phyloP scores from a whole-genome alignment of 2,888 invertebrate genomes.

The Nomada hirtipes region DNA sequence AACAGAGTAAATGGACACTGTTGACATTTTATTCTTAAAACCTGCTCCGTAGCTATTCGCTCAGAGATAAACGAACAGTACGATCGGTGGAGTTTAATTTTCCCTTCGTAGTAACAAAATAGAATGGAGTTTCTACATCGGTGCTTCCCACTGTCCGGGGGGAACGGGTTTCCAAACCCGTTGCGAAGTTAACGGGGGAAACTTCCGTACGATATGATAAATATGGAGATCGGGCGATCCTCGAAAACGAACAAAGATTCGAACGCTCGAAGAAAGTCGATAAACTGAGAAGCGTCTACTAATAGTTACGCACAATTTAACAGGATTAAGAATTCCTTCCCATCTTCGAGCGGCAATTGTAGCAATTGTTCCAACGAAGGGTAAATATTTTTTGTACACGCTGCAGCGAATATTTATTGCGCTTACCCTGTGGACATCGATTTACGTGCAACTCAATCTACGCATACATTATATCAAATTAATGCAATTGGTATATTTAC shows the following conservation, averaged over 20 bases:
- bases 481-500: no score
- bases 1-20: not conserved
- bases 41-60: not conserved
- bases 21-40: conserved; percentile 1
- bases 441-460: no score
- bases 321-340: not conserved
- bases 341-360: not conserved
- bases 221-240: conserved; percentile 76
- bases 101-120: conserved; percentile 36
- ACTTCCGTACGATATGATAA: conserved; percentile 70
- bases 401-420: no score
- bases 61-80: not conserved
- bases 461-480: no score
- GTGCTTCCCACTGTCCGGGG: conserved; percentile 23
- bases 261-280: not conserved
- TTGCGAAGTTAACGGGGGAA: conserved; percentile 53
- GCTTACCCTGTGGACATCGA: no score
- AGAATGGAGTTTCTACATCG: conserved; percentile 37
- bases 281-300: not conserved
- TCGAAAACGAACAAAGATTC: conserved; percentile 37
- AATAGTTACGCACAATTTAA: not conserved
- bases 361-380: no score
- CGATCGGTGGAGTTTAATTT: conserved; percentile 55
- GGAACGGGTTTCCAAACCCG: conserved; percentile 51
- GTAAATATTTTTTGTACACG: no score